phyloP scores from a whole-genome alignment of 1,140 invertebrate species.

The Drosophila lowei region DNA sequence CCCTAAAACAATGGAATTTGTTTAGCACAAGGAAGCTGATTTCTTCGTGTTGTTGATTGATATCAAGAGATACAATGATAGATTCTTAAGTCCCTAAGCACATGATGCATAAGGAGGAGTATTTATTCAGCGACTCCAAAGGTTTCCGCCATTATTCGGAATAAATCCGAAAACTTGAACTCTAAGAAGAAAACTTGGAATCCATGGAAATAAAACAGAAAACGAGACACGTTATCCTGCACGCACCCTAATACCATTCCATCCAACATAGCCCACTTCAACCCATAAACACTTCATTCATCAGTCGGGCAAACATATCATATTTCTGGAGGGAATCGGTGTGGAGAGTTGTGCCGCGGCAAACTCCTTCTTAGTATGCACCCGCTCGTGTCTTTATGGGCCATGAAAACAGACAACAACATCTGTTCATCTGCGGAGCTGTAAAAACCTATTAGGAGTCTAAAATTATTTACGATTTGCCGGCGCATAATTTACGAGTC shows the following conservation, averaged over 20 bases:
- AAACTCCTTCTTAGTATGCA: slow-evolving; percentile 16
- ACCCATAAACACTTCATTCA: slow-evolving; percentile 33
- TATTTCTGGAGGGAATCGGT: slow-evolving; percentile 19
- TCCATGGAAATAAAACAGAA: neutral
- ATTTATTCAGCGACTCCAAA: too few species aligned
- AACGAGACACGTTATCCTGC: too few species aligned
- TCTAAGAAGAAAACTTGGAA: neutral
- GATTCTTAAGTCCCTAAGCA: too few species aligned
- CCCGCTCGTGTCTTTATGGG: slow-evolving; percentile 49
- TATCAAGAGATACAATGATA: too few species aligned
- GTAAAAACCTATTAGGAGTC: slow-evolving; percentile 70
- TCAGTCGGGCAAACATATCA: slow-evolving; percentile 13
- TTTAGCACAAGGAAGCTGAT: neutral
- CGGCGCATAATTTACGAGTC: slow-evolving; percentile 69
- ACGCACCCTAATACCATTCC: neutral
- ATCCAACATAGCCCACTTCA: neutral
- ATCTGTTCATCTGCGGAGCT: slow-evolving; percentile 47
- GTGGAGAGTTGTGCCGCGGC: neutral
- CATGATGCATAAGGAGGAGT: too few species aligned
- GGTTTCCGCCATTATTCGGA: too few species aligned
- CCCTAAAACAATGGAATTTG: neutral
- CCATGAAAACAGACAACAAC: slow-evolving; percentile 42
- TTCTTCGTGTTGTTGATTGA: too few species aligned
- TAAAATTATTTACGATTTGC: slow-evolving; percentile 74
- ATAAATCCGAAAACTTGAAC: too few species aligned